phyloP scores from a whole-genome alignment of 2,113 vertebrate genomes.

The Hucho hucho region DNA sequence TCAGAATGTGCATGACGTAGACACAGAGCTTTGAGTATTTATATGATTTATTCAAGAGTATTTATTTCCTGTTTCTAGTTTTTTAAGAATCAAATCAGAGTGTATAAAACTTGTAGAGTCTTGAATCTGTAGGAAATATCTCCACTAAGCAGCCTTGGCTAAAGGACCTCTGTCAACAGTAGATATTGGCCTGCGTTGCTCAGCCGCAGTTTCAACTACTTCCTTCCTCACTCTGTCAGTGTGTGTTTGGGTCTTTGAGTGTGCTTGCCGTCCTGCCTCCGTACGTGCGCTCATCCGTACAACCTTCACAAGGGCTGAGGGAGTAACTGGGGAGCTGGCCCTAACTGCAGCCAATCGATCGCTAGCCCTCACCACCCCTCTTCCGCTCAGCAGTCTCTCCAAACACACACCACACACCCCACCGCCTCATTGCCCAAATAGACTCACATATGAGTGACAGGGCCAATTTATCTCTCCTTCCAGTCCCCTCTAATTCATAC shows the following conservation, averaged over 20 bases:
- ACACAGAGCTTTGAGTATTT: no score
- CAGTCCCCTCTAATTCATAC: conserved; percentile 63
- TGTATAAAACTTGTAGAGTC: no score
- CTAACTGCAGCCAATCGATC: conserved; percentile 70
- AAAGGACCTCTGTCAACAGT: no score
- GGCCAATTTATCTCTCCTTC: conserved; percentile 67
- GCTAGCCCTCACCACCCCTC: conserved; percentile 48
- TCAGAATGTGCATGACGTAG: no score
- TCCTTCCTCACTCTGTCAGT: not conserved
- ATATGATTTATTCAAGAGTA: no score
- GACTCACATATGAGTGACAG: conserved; percentile 71
- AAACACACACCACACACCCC: conserved; percentile 31
- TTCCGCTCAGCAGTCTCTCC: conserved; percentile 42
- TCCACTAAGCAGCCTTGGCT: no score
- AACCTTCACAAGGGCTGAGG: conserved; percentile 68
- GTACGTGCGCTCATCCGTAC: conserved; percentile 15
- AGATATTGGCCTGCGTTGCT: no score
- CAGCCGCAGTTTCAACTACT: no score
- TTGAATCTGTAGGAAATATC: no score
- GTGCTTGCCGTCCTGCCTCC: conserved; percentile 20
- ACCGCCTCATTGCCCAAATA: conserved; percentile 70
- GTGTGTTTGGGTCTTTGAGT: conserved; percentile 6
- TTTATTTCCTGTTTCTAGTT: no score
- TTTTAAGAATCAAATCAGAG: no score
- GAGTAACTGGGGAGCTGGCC: conserved; percentile 64